Percentiles rank a stretch among this genome's conserved stretches.
Evolutionary conservation across 2,797 vertebrate species (phyloP).

Genomic region (Tamandua tetradactyla): DNA sequence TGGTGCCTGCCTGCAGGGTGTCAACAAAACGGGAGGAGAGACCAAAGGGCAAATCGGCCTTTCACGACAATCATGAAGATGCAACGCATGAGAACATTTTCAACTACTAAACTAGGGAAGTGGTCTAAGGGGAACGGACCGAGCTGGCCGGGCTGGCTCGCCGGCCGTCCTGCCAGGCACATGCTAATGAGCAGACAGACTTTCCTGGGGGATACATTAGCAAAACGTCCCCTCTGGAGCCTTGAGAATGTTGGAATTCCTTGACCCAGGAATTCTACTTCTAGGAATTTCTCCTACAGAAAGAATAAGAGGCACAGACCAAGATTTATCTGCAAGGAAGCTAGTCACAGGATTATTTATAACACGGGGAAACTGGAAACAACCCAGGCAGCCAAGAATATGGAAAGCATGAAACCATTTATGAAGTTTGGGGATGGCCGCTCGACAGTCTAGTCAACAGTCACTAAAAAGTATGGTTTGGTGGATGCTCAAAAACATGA

Average conservation of each 20-base stretch:
- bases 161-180: neutral
- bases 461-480: neutral
- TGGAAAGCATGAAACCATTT: neutral
- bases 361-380: neutral
- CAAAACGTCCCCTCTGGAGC: accelerated
- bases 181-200: accelerated
- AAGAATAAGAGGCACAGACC: neutral
- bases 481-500: neutral
- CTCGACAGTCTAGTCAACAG: neutral
- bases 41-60: too few species aligned
- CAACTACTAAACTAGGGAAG: accelerated
- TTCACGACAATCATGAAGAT: neutral
- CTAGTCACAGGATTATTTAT: neutral
- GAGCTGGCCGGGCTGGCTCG: accelerated
- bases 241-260: accelerated
- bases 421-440: neutral
- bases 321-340: neutral
- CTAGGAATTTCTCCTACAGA: neutral
- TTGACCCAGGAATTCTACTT: neutral
- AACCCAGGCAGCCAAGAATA: neutral
- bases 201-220: accelerated
- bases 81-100: accelerated
- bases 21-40: accelerated
- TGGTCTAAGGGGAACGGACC: accelerated
- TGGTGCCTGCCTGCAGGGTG: neutral